A percentile compares a stretch with the other conserved stretches of the same genome.
Evolutionary conservation across 2,797 vertebrate genomes (phyloP).

Genomic region (Anguilla megastoma): DNA sequence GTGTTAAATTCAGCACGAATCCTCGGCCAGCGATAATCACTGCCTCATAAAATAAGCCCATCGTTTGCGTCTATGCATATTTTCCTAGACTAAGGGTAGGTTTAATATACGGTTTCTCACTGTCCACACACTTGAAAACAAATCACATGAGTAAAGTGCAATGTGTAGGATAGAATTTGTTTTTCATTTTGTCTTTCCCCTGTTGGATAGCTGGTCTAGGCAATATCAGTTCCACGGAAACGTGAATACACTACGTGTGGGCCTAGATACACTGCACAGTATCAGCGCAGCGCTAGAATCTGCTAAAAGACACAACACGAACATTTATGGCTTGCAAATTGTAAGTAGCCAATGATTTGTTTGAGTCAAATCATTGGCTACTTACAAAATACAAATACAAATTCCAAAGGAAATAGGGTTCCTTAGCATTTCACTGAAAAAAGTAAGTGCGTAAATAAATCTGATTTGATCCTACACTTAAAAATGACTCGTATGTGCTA

Average conservation of each 20-base stretch:
- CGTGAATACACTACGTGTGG: neutral
- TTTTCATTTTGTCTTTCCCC: neutral
- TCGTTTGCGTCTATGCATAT: neutral
- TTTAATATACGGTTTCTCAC: neutral
- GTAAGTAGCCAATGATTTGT: neutral
- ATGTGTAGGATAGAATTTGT: neutral
- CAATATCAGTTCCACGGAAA: neutral
- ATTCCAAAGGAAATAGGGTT: neutral
- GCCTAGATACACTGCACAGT: neutral
- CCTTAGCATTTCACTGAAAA: neutral
- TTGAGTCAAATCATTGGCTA: neutral
- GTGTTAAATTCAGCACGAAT: neutral
- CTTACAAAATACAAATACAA: no score
- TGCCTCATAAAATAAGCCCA: neutral
- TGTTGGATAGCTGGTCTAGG: neutral
- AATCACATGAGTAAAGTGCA: neutral
- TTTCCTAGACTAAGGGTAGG: neutral
- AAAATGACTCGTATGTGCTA: neutral
- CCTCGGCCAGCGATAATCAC: neutral
- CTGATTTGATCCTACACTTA: neutral
- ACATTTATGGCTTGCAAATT: neutral
- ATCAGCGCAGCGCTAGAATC: neutral
- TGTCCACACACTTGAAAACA: neutral
- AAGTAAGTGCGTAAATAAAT: neutral
- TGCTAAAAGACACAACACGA: neutral